Evolutionary conservation across 2,888 invertebrate species (phyloP).

Genomic region (Oasisia sp.): DNA sequence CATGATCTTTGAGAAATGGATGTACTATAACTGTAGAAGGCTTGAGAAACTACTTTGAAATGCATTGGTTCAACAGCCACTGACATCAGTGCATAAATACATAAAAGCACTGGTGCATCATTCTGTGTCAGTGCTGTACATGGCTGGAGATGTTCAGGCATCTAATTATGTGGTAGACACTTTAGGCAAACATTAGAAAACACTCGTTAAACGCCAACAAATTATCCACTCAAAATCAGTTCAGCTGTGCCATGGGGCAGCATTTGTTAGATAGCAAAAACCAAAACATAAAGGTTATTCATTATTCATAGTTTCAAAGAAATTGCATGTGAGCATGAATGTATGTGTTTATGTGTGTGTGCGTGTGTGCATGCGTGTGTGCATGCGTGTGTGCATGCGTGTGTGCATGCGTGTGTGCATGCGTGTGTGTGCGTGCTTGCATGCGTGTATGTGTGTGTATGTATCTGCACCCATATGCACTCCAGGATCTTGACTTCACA

Average conservation of each 20-base stretch:
- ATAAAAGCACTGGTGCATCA: not conserved
- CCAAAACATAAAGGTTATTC: not conserved
- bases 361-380: too few relatives aligned
- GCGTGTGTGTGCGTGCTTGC: too few relatives aligned
- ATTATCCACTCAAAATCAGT: not conserved
- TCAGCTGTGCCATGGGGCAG: not conserved
- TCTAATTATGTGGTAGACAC: too few relatives aligned
- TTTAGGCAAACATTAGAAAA: not conserved
- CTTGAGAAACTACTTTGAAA: not conserved
- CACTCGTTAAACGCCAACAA: not conserved
- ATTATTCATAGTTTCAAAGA: not conserved
- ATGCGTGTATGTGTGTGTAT: too few relatives aligned
- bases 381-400: too few relatives aligned
- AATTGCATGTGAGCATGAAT: not conserved
- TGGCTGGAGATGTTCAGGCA: too few relatives aligned
- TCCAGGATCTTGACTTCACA: not conserved
- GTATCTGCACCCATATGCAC: not conserved
- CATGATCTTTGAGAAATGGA: not conserved
- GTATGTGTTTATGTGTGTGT: not conserved
- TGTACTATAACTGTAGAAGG: not conserved
- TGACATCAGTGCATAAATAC: not conserved
- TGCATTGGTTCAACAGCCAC: not conserved
- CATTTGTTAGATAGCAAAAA: not conserved
- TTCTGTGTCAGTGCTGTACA: too few relatives aligned
- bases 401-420: too few relatives aligned